Evolutionary conservation across 2,113 vertebrate species (phyloP).

Genomic region (Gorsachius goisagi): DNA sequence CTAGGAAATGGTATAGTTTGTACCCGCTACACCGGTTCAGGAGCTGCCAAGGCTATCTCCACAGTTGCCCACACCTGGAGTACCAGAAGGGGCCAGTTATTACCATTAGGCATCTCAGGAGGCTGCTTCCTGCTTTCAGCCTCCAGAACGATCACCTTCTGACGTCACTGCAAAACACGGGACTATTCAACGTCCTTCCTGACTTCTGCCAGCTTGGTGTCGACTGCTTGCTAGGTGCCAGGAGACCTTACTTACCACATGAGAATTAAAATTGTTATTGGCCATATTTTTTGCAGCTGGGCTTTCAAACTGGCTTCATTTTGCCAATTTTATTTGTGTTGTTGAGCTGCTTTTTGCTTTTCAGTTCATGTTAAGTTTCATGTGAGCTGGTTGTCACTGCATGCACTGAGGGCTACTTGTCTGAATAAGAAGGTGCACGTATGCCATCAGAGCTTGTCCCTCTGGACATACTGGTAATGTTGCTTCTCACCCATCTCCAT

Average conservation of each 20-base stretch:
- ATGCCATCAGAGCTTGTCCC: not conserved
- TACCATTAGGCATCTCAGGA: not conserved
- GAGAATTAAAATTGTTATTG: not conserved
- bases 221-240: not conserved
- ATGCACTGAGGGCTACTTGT: not conserved
- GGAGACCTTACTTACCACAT: constrained; percentile 7
- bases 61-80: not conserved
- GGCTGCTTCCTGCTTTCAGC: not conserved
- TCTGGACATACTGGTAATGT: not conserved
- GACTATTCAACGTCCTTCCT: not conserved
- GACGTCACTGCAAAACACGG: not conserved
- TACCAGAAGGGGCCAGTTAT: not conserved
- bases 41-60: not conserved
- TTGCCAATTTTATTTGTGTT: not conserved
- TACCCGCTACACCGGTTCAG: not conserved
- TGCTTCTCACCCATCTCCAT: not conserved
- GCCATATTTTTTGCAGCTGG: not conserved
- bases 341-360: not conserved
- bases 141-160: not conserved
- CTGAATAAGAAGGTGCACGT: not conserved
- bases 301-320: not conserved
- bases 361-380: not conserved
- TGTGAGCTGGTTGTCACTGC: not conserved
- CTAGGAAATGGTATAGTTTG: not conserved
- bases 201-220: not conserved